Percentiles rank a stretch among this genome's conserved stretches.
Evolutionary conservation across 2,888 invertebrate genomes (phyloP).

Genomic region (Habroteleia sp.): DNA sequence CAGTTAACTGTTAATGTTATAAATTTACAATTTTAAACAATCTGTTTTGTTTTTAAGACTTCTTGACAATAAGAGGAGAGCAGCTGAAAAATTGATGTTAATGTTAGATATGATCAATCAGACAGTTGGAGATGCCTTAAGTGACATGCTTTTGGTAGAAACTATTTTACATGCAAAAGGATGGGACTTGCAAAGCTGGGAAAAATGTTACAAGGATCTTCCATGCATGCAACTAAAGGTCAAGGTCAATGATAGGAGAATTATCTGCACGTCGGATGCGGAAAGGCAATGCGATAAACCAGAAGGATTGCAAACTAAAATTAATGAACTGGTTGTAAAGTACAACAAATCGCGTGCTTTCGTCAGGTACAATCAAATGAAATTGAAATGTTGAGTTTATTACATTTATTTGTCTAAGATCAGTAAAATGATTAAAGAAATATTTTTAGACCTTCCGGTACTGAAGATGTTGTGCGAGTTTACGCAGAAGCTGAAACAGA

Average conservation of each 20-base stretch:
- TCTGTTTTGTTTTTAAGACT: slow-evolving; percentile 52
- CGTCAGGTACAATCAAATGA: slow-evolving; percentile 84
- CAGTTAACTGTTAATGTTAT: too few species aligned
- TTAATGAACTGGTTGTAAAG: slow-evolving; percentile 87
- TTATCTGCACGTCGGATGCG: slow-evolving; percentile 93
- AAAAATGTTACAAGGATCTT: slow-evolving; percentile 89
- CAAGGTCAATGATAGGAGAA: slow-evolving; percentile 91
- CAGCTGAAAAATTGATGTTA: slow-evolving; percentile 85
- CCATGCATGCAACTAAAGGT: slow-evolving; percentile 95
- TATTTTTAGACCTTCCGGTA: slow-evolving; percentile 92
- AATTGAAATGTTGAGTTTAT: slow-evolving; percentile 1
- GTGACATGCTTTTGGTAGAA: slow-evolving; percentile 97
- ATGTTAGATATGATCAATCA: slow-evolving; percentile 95
- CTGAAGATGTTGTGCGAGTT: slow-evolving; percentile 97
- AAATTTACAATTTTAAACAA: too few species aligned
- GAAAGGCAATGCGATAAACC: slow-evolving; percentile 92
- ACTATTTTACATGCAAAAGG: slow-evolving; percentile 91
- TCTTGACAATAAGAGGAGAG: slow-evolving; percentile 68
- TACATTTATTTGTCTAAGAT: slow-evolving; percentile 21
- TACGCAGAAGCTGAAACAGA: slow-evolving; percentile 96
- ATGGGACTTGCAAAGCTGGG: slow-evolving; percentile 91
- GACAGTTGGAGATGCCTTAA: slow-evolving; percentile 98
- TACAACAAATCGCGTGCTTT: slow-evolving; percentile 91
- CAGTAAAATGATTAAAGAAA: too few species aligned
- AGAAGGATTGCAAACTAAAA: slow-evolving; percentile 89